Evolutionary conservation across 2,888 invertebrate genomes (phyloP).

Genomic region (Dione juno): DNA sequence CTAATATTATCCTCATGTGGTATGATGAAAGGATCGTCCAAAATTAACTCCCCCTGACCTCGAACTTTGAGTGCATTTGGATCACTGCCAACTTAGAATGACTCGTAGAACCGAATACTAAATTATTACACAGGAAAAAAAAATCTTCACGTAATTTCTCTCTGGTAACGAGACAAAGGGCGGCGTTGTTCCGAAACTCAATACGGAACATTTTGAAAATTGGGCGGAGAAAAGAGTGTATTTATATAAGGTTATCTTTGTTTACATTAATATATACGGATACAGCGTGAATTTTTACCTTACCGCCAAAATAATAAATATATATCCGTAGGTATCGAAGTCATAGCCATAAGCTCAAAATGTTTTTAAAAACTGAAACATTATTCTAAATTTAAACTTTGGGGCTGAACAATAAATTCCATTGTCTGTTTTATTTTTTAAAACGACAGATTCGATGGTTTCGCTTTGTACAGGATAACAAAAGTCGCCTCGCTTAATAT

Average conservation of each 20-base stretch:
- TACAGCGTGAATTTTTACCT: too few relatives aligned
- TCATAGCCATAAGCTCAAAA: neutral
- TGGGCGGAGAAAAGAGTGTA: too few relatives aligned
- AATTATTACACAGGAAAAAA: neutral
- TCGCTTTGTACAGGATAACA: slow-evolving; percentile 14
- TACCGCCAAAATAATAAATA: too few relatives aligned
- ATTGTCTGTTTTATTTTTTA: slow-evolving; percentile 10
- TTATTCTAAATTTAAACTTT: slow-evolving; percentile 9
- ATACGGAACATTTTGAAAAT: too few relatives aligned
- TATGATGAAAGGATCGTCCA: slow-evolving; percentile 36
- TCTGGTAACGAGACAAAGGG: too few relatives aligned
- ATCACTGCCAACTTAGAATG: slow-evolving; percentile 35
- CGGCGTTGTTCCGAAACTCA: too few relatives aligned
- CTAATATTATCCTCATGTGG: slow-evolving; percentile 22
- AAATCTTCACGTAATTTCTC: neutral
- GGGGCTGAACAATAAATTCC: slow-evolving; percentile 22
- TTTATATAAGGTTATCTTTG: too few relatives aligned
- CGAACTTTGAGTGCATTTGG: slow-evolving; percentile 47
- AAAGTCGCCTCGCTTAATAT: neutral
- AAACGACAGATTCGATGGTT: neutral
- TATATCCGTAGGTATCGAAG: neutral
- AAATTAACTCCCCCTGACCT: slow-evolving; percentile 46
- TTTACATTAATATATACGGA: too few relatives aligned
- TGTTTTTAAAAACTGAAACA: neutral
- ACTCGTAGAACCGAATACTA: slow-evolving; percentile 1